Percentiles rank a stretch among this genome's conserved stretches.
Conservation (phyloP, 2,888 invertebrate genomes). For the Muschampia plurimacula region DNA sequence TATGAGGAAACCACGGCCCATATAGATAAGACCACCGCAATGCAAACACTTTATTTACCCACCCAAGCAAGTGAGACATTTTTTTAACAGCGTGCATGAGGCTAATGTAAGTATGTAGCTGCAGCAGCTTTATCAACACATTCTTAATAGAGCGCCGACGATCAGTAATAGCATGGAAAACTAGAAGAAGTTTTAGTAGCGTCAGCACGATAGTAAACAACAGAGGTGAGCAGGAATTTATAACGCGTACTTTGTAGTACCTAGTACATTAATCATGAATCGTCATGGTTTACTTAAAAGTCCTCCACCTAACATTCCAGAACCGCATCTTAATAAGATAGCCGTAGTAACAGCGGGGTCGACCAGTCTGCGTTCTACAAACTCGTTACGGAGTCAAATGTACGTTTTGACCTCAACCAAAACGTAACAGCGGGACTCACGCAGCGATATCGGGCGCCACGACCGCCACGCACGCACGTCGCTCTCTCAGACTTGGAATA, state of each 20-base stretch:
- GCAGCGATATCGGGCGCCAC: slow-evolving; percentile 53
- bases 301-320: slow-evolving; percentile 15
- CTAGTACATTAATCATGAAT: not conserved
- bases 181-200: not conserved
- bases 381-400: slow-evolving; percentile 44
- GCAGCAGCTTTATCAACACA: not conserved
- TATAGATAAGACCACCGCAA: slow-evolving; percentile 71
- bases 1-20: slow-evolving; percentile 77
- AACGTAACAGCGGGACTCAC: slow-evolving; percentile 60
- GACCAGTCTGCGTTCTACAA: slow-evolving; percentile 46
- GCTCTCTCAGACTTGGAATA: slow-evolving; percentile 69
- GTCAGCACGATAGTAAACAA: not conserved
- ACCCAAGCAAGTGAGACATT: slow-evolving; percentile 19
- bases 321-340: slow-evolving; percentile 24
- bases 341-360: slow-evolving; percentile 40
- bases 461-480: slow-evolving; percentile 62
- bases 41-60: slow-evolving; percentile 54
- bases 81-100: not conserved
- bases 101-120: not conserved
- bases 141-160: slow-evolving; percentile 11
- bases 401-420: slow-evolving; percentile 56
- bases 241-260: not conserved
- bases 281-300: slow-evolving; percentile 3
- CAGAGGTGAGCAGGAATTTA: not conserved
- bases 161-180: not conserved